Conservation (phyloP, 2,797 vertebrate genomes). For the Arrhamphus sclerolepis region DNA sequence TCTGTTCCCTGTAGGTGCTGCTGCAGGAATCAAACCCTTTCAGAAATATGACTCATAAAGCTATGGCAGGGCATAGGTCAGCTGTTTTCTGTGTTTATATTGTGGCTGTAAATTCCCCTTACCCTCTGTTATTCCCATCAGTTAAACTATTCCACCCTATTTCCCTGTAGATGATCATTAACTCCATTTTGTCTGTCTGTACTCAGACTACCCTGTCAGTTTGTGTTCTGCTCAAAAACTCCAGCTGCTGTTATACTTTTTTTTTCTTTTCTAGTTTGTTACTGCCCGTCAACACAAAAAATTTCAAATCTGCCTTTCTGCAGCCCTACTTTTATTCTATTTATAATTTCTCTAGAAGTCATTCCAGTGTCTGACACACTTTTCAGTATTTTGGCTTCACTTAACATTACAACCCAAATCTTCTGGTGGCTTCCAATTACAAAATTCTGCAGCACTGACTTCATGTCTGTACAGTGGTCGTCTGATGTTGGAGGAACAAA, state of each 20-base stretch:
- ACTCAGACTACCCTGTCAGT: no score
- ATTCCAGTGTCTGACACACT: conserved; percentile 7
- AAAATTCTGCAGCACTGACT: conserved; percentile 3
- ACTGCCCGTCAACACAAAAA: background rate
- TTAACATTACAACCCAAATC: conserved; percentile 13
- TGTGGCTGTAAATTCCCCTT: no score
- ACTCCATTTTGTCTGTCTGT: no score
- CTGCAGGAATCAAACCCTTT: conserved; percentile 28
- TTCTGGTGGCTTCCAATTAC: conserved; percentile 40
- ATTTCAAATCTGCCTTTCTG: background rate
- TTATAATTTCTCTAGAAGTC: background rate
- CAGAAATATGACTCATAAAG: conserved; percentile 31
- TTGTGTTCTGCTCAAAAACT: no score
- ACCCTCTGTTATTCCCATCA: no score
- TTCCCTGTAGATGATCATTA: no score
- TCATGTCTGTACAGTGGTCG: conserved; percentile 30
- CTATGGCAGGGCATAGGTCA: background rate
- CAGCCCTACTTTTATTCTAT: background rate
- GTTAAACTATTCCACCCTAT: no score
- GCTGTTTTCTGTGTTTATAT: background rate
- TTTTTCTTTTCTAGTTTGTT: no score
- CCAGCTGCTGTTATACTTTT: no score
- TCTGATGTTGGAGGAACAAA: conserved; percentile 62
- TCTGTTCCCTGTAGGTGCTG: conserved; percentile 4
- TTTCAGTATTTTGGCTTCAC: conserved; percentile 2